These are phyloP conservation scores for Marcusenius ussheri DNA, from an alignment of 2,113 vertebrate species.

Conservation along the genomic window DNA sequence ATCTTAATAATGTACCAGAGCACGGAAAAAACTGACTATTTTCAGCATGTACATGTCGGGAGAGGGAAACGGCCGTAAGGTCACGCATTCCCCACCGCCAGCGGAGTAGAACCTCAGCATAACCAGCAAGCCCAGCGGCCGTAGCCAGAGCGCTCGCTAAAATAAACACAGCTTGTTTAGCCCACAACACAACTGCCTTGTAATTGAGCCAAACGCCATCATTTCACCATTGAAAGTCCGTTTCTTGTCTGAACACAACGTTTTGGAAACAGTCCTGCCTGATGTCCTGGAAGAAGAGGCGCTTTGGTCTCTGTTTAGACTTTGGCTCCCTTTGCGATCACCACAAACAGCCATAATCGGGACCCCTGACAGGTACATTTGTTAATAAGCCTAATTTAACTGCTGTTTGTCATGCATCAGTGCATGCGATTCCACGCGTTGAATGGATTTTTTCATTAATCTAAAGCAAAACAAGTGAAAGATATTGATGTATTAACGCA, in stretches of 20 bases:
- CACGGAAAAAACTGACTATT: not conserved
- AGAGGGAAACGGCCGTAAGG: constrained; percentile 27
- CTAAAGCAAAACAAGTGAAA: not conserved
- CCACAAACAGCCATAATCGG: not conserved
- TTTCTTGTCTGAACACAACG: constrained; percentile 27
- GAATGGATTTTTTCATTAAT: not conserved
- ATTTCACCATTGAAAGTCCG: constrained; percentile 27
- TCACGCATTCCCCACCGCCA: constrained; percentile 39
- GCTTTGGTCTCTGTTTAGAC: not conserved
- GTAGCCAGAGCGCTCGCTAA: constrained; percentile 27
- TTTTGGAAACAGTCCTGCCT: constrained; percentile 32
- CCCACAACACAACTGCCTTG: constrained; percentile 47
- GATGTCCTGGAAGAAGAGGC: not conserved
- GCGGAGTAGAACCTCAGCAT: constrained; percentile 39
- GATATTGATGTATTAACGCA: not conserved
- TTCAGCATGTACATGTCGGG: not conserved
- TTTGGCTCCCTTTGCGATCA: not conserved
- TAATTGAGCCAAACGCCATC: constrained; percentile 33
- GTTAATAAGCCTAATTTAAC: not conserved
- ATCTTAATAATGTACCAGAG: constrained; percentile 20
- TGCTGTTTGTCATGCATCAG: not conserved
- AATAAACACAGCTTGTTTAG: constrained; percentile 49
- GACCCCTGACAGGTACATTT: not conserved
- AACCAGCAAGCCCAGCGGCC: constrained; percentile 34
- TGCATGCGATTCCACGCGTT: not conserved